These are phyloP conservation scores for Maniola hyperantus DNA, from an alignment of 2,888 invertebrate species.

Conservation along the genomic window DNA sequence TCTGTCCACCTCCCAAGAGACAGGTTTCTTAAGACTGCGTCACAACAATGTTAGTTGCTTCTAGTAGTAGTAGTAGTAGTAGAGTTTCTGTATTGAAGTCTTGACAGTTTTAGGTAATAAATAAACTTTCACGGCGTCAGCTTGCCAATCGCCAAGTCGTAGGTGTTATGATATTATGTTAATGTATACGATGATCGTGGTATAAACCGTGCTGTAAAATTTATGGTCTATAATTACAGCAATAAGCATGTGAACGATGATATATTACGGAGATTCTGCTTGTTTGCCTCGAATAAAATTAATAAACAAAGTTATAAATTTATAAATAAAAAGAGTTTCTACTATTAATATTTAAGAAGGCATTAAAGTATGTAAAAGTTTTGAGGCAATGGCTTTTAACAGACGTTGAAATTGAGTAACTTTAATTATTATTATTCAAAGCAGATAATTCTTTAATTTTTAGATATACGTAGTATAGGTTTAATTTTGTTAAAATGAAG, in stretches of 20 bases:
- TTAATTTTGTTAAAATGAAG: too few relatives aligned
- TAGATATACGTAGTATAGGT: too few relatives aligned
- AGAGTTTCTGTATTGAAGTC: not conserved
- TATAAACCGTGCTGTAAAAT: not conserved
- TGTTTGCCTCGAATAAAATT: not conserved
- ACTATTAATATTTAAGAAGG: not conserved
- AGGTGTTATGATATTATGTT: constrained; percentile 11
- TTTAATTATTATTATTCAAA: not conserved
- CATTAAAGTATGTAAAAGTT: not conserved
- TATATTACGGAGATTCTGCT: not conserved
- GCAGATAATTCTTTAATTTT: not conserved
- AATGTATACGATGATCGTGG: constrained; percentile 2
- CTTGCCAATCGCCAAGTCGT: constrained; percentile 1
- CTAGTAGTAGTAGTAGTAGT: not conserved
- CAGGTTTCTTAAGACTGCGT: too few relatives aligned
- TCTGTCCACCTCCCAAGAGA: too few relatives aligned
- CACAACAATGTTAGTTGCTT: not conserved
- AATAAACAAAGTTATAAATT: constrained; percentile 2
- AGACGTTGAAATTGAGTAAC: not conserved
- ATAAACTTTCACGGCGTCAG: constrained; percentile 28
- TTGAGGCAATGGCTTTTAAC: not conserved
- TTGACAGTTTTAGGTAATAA: constrained; percentile 22
- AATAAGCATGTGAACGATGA: not conserved
- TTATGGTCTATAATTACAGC: constrained; percentile 18
- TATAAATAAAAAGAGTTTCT: constrained; percentile 11